A percentile compares a stretch with the other conserved stretches of the same genome.
phyloP scores from a whole-genome alignment of 1,140 invertebrate species.

The Panonychus citri region DNA sequence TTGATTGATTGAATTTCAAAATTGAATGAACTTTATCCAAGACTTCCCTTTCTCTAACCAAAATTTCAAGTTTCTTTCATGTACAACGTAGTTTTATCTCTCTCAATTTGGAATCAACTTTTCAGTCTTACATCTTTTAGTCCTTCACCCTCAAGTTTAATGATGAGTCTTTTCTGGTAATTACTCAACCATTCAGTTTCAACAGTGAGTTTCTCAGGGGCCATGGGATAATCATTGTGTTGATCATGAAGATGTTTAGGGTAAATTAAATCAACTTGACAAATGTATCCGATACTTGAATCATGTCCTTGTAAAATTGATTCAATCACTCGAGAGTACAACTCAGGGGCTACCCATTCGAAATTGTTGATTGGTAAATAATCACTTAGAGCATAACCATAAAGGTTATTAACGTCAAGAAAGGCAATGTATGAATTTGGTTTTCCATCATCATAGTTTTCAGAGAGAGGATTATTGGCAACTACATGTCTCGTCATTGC shows the following conservation, averaged over 20 bases:
- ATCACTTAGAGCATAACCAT: not conserved
- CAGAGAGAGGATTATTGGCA: not conserved
- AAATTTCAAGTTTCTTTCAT: conserved; percentile 28
- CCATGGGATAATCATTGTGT: not conserved
- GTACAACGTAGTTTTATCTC: conserved; percentile 25
- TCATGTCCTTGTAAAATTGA: not conserved
- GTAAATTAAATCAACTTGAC: not conserved
- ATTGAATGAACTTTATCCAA: conserved; percentile 27
- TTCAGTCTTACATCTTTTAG: not conserved
- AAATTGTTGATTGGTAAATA: not conserved
- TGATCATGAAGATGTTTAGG: not conserved
- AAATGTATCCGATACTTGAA: not conserved
- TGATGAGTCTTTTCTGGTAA: not conserved
- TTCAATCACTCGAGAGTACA: not conserved
- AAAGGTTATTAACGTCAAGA: not conserved
- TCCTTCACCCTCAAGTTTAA: not conserved
- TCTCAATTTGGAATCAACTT: conserved; percentile 7
- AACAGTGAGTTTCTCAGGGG: not conserved
- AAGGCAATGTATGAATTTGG: not conserved
- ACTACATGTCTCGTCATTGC: not conserved
- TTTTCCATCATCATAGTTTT: not conserved
- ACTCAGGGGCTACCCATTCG: not conserved
- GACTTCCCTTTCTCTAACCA: conserved; percentile 22
- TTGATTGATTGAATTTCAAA: conserved; percentile 25
- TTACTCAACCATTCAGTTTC: not conserved